phyloP scores from a whole-genome alignment of 2,113 vertebrate species.

The Zapus hudsonius region DNA sequence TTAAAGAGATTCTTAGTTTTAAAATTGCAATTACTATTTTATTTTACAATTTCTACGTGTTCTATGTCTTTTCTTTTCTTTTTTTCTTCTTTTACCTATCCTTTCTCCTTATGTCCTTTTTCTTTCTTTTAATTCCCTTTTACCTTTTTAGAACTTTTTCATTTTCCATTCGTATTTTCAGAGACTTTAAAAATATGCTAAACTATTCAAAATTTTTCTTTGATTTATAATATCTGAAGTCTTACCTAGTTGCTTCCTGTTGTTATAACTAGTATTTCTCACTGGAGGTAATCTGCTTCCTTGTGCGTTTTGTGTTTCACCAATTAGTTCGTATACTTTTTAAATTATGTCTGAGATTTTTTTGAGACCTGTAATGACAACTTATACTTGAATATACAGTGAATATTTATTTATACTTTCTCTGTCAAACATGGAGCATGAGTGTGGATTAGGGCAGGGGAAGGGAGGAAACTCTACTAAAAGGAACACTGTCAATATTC shows the following conservation, averaged over 20 bases:
- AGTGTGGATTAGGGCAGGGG: background rate
- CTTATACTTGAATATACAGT: background rate
- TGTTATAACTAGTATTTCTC: constrained; percentile 11
- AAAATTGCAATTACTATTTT: background rate
- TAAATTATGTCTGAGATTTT: background rate
- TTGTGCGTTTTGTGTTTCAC: background rate
- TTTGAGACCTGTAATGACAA: background rate
- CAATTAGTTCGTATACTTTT: background rate
- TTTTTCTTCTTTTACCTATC: background rate
- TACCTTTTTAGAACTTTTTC: background rate
- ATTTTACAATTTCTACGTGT: background rate
- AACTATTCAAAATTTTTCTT: background rate
- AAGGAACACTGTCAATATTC: background rate
- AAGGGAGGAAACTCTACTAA: background rate
- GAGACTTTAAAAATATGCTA: too few relatives aligned
- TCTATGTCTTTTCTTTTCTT: too few relatives aligned
- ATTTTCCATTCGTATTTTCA: background rate
- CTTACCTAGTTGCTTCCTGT: background rate
- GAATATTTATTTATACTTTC: background rate
- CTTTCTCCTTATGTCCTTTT: too few relatives aligned
- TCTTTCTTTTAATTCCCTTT: background rate
- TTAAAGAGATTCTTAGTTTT: constrained; percentile 10
- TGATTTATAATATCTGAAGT: background rate
- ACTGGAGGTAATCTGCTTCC: background rate
- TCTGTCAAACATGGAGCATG: background rate